Percentiles rank a stretch among this genome's conserved stretches.
phyloP scores from a whole-genome alignment of 2,113 vertebrate species.

The Malurus alboscapulatus region DNA sequence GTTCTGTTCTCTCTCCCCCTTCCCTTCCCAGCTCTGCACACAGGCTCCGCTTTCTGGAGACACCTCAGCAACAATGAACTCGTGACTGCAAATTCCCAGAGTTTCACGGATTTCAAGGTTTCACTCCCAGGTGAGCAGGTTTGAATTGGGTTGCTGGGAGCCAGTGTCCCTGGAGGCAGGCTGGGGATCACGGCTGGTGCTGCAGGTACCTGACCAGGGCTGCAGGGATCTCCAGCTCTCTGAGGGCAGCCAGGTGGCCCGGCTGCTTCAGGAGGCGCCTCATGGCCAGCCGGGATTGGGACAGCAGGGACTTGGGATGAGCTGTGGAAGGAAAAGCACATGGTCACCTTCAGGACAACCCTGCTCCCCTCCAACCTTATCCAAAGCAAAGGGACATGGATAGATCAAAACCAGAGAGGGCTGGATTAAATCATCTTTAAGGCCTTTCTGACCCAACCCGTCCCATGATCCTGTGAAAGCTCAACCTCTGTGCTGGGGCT shows the following conservation, averaged over 20 bases:
- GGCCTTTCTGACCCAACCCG: background rate
- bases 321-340: conserved; percentile 64
- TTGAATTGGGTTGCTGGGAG: accelerated
- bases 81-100: accelerated
- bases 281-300: conserved; percentile 82
- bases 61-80: background rate
- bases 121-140: background rate
- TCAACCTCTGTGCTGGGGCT: background rate
- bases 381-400: accelerated
- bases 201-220: conserved; percentile 84
- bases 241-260: conserved; percentile 48
- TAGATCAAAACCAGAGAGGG: accelerated
- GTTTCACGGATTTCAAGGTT: background rate
- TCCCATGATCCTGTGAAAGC: background rate
- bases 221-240: conserved; percentile 80
- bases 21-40: background rate
- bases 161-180: background rate
- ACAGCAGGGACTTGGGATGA: conserved; percentile 88
- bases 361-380: background rate
- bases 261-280: conserved; percentile 70
- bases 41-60: accelerated
- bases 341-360: background rate
- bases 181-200: conserved; percentile 37
- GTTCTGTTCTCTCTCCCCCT: background rate
- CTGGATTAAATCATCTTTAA: accelerated